phyloP scores from a whole-genome alignment of 53 echinoderm and acorn worm species.

The Holothuria leucospilota region DNA sequence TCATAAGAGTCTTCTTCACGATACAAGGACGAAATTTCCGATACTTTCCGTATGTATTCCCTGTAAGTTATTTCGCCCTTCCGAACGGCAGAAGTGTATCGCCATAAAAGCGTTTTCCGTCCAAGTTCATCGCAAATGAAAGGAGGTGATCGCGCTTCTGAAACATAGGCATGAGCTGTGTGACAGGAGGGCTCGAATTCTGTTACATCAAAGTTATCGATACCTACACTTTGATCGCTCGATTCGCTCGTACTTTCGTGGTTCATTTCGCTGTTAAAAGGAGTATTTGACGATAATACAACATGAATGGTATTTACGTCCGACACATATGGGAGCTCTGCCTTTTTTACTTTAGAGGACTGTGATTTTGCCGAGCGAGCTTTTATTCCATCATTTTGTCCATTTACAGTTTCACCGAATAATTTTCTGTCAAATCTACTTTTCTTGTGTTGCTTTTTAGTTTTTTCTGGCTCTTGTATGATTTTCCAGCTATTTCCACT shows the following conservation, averaged over 20 bases:
- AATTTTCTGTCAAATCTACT: slow-evolving; percentile 51
- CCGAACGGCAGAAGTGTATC: slow-evolving; percentile 68
- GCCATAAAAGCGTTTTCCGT: slow-evolving; percentile 64
- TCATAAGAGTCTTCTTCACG: slow-evolving; percentile 28
- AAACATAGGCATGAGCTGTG: neutral
- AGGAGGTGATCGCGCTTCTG: slow-evolving; percentile 38
- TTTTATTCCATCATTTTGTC: slow-evolving; percentile 38
- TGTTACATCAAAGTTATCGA: neutral
- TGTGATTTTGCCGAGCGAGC: neutral
- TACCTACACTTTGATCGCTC: neutral
- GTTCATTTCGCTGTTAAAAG: slow-evolving; percentile 3
- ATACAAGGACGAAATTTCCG: slow-evolving; percentile 72
- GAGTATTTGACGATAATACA: slow-evolving; percentile 51
- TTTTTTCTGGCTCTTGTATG: slow-evolving; percentile 64
- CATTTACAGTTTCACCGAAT: slow-evolving; percentile 42
- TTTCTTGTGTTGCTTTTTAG: slow-evolving; percentile 27
- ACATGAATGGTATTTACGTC: slow-evolving; percentile 48
- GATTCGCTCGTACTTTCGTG: neutral
- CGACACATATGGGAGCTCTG: neutral
- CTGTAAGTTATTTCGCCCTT: slow-evolving; percentile 72
- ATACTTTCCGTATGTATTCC: slow-evolving; percentile 77
- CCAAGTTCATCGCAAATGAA: slow-evolving; percentile 66
- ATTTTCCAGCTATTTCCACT: slow-evolving; percentile 91
- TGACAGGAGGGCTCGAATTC: slow-evolving; percentile 54
- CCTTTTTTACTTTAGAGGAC: neutral